Evolutionary conservation across 2,797 vertebrate genomes (phyloP).

Genomic region (Helarctos malayanus): DNA sequence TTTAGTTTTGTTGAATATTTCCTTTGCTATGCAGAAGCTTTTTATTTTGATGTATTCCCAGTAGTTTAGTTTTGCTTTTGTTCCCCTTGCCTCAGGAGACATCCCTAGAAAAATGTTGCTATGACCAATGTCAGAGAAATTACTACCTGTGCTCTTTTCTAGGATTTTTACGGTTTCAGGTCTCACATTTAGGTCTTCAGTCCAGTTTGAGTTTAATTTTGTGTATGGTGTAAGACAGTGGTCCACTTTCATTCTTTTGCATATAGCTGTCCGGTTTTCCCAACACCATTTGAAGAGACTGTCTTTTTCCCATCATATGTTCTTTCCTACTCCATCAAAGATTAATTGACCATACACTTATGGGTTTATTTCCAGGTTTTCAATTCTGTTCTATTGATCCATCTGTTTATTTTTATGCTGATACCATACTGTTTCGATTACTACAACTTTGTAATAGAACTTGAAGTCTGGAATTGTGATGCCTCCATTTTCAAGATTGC

Average conservation of each 20-base stretch:
- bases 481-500: neutral
- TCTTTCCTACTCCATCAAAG: neutral
- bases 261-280: neutral
- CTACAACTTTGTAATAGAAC: neutral
- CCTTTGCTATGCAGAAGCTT: neutral
- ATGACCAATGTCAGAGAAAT: neutral
- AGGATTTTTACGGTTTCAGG: neutral
- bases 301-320: neutral
- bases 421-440: neutral
- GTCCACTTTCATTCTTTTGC: neutral
- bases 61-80: neutral
- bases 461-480: neutral
- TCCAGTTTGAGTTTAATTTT: neutral
- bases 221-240: neutral
- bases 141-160: neutral
- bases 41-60: neutral
- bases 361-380: neutral
- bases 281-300: neutral
- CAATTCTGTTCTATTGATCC: neutral
- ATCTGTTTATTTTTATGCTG: neutral
- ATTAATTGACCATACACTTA: neutral
- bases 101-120: neutral
- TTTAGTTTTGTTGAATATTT: neutral
- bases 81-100: neutral
- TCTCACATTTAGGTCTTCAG: neutral